A percentile compares a stretch with the other conserved stretches of the same genome.
Conservation (phyloP, 2,797 vertebrate species). For the Borostomias antarcticus region DNA sequence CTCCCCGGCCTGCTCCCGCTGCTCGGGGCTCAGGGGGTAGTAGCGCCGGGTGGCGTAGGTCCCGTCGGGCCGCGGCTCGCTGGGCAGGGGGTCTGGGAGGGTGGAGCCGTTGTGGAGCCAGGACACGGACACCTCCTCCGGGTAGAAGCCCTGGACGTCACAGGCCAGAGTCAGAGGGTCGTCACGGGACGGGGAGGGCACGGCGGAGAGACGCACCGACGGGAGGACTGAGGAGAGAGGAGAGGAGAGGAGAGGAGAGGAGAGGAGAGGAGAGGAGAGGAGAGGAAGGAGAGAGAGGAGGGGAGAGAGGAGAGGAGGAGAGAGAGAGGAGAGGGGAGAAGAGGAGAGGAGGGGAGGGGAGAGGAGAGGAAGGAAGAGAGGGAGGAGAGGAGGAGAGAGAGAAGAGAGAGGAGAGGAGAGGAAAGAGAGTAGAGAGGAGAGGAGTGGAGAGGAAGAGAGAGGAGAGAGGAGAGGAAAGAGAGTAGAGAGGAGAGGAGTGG, state of each 20-base stretch:
- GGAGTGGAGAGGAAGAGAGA: not conserved
- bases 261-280: not conserved
- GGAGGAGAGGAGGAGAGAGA: not conserved
- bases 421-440: not conserved
- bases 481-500: not conserved
- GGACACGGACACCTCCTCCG: constrained; percentile 67
- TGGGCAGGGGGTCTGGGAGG: constrained; percentile 52
- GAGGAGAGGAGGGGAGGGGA: not conserved
- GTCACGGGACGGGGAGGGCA: constrained; percentile 42
- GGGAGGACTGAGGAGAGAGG: constrained; percentile 62
- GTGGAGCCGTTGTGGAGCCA: constrained; percentile 74
- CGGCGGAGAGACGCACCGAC: constrained; percentile 55
- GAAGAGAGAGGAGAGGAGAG: not conserved
- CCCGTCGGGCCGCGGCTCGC: constrained; percentile 60
- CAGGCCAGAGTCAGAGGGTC: constrained; percentile 74
- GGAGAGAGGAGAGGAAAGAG: not conserved
- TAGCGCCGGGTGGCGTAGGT: constrained; percentile 71
- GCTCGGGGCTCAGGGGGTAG: constrained; percentile 69
- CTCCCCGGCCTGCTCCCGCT: constrained; percentile 73
- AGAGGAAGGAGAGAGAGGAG: not conserved
- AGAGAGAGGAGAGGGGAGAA: not conserved
- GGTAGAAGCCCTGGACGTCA: constrained; percentile 75
- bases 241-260: not conserved
- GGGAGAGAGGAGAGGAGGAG: not conserved
- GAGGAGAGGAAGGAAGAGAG: not conserved